Conservation (phyloP, 2,797 vertebrate species). For the Pangasius djambal region DNA sequence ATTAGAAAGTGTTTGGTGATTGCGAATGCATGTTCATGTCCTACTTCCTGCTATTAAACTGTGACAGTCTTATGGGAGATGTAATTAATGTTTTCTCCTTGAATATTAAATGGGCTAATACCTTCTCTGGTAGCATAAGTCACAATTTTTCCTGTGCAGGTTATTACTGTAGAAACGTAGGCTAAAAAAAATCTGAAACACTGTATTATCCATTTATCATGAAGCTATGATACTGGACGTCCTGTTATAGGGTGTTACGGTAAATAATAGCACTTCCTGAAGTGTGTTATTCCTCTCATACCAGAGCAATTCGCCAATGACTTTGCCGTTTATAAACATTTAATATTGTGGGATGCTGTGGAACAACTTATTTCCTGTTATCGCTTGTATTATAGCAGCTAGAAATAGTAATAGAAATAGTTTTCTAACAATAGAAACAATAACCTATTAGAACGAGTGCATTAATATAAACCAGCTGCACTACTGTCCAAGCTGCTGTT, state of each 20-base stretch:
- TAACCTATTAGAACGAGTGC: neutral
- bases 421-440: neutral
- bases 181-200: no score
- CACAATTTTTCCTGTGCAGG: neutral
- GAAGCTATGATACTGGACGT: neutral
- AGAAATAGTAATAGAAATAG: neutral
- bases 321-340: neutral
- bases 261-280: neutral
- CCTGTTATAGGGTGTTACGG: neutral
- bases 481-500: neutral
- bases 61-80: neutral
- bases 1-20: neutral
- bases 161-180: neutral
- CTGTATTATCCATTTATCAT: neutral
- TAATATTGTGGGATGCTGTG: neutral
- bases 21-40: neutral
- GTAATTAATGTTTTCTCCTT: slow-evolving; percentile 9
- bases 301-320: no score
- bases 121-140: neutral
- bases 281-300: neutral
- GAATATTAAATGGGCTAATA: slow-evolving; percentile 11
- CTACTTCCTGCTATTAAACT: neutral
- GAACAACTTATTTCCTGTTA: neutral
- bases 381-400: neutral
- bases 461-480: neutral